Base-by-base conservation (phyloP, 2,113 vertebrate species). In the Tilapia sparmanii region DNA sequence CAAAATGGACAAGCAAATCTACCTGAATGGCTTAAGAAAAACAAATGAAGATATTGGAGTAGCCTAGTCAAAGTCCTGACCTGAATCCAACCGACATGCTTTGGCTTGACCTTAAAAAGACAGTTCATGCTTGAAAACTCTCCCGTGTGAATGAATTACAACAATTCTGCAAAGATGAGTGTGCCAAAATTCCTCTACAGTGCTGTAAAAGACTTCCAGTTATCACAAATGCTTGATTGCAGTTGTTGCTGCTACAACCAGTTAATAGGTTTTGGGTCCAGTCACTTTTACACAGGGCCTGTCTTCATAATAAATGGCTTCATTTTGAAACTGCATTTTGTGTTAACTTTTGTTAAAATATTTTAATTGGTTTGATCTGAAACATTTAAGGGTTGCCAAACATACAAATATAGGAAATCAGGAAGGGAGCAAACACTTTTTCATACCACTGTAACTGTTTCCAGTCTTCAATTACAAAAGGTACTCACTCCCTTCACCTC, bases 391-490 rank as follows among this genome's bases (percentile, higher is more conserved):
- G 31, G 35, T 35, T 35, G 59, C 10, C 31, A n/a, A 66, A 66
- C 10, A 66, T 35, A 66, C 18, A 66, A 66, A 66, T 38, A 35
- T 12, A 66, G 31, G 31, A 38, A 66, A n/a, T 2, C 61, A 66
- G 61, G 31, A 66, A 12, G 10, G 3, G 31, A 12, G 18, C 31
- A 38, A 66, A 38, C 61, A 66, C 61, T n/a, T 66, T 66, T 66
- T 66, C 61, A n/a, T 31, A 66, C 61, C 6, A 66, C 61, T n/a
- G 26, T 31, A 61, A 61, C 26, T 31, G 26, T 61, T 61, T 61
- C 26, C 84, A 61, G 91, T 92, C 86, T 95, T 87, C 59, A 84
- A 93, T 96, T 90, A 87, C 94, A 54, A 68, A 61, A 81, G 38
- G 87, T 84, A 13, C 81, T 71, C 76, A 8, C 78, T 55, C 73